Base-by-base conservation (phyloP, 2,113 vertebrate species). In the Alces alces region DNA sequence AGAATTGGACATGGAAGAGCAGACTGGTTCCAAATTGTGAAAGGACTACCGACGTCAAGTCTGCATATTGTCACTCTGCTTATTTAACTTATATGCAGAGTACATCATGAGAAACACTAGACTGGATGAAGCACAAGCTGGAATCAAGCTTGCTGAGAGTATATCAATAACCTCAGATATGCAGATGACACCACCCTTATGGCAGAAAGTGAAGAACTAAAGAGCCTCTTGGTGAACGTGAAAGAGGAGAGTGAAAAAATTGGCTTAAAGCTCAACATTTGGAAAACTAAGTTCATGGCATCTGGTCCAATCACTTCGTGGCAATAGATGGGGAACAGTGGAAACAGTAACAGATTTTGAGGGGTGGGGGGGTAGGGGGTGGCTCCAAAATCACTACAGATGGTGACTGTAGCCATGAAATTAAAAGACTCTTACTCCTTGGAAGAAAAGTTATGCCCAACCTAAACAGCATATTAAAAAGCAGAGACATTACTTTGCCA, bases 351-450 rank as follows among this genome's bases (percentile, higher is more conserved):
- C 64, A 66, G 33, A 66, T 16, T 66, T 36, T 19, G 17, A 13
- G 12, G 47, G 4, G 7, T 0, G 3, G 33, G 4, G 7, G 7
- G 12, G 10, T 9, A 47, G 45, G 47, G 47, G 11, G 11, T 50
- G 47, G 33, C 17, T 66, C 17, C 64, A 66, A 66, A 36, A 36
- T 66, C 33, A 36, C 17, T 21, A 17, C 64, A 66, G 64, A 36
- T 66, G 64, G 64, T 66, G 64, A 66, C 16, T 66, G 33, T 66
- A 66, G 64, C 64, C 33, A 36, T 66, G 64, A 66, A 36, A 10
- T 36, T 36, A 36, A 66, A 66, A 66, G 64, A 66, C 4, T 0
- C 17, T 66, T 66, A 36, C 17, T 66, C 33, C 7, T 36, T 66
- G 64, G 64, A 36, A 36, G 9, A 36, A 64, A n/a, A 36, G 19